Evolutionary conservation across 2,113 vertebrate genomes (phyloP).

Genomic region (Athene noctua): DNA sequence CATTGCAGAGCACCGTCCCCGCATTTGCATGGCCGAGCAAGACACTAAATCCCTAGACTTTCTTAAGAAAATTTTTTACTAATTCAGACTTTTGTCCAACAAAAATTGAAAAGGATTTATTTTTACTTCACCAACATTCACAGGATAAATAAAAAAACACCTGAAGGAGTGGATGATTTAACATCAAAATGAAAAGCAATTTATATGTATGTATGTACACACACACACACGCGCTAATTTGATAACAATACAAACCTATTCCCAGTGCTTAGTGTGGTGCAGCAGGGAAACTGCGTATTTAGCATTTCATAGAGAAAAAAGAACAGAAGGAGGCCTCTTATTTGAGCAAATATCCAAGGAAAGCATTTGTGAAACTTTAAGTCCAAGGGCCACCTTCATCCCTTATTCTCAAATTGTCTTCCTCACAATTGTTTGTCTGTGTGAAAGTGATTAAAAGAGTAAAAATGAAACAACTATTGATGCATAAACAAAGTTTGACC

Average conservation of each 20-base stretch:
- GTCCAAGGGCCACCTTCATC: not conserved
- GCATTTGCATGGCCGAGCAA: not conserved
- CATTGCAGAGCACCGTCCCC: not conserved
- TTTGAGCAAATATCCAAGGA: not conserved
- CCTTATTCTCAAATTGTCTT: not conserved
- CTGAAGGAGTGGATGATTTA: not conserved
- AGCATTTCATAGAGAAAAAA: not conserved
- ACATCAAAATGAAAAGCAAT: not conserved
- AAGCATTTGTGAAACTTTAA: not conserved
- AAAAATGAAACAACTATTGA: not conserved
- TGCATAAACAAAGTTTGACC: not conserved
- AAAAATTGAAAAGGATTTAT: not conserved
- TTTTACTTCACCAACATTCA: not conserved
- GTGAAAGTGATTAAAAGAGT: not conserved
- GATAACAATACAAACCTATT: not conserved
- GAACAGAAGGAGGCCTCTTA: not conserved
- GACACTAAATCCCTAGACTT: not conserved
- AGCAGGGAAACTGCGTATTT: not conserved
- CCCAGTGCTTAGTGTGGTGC: not conserved
- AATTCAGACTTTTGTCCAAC: not conserved
- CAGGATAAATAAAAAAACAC: not conserved
- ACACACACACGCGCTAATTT: not conserved
- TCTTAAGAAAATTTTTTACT: not conserved
- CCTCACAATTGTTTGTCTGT: not conserved
- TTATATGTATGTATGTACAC: not conserved